A percentile compares a stretch with the other conserved stretches of the same genome.
Evolutionary conservation across 2,113 vertebrate genomes (phyloP).

Genomic region (Varanus salvator): DNA sequence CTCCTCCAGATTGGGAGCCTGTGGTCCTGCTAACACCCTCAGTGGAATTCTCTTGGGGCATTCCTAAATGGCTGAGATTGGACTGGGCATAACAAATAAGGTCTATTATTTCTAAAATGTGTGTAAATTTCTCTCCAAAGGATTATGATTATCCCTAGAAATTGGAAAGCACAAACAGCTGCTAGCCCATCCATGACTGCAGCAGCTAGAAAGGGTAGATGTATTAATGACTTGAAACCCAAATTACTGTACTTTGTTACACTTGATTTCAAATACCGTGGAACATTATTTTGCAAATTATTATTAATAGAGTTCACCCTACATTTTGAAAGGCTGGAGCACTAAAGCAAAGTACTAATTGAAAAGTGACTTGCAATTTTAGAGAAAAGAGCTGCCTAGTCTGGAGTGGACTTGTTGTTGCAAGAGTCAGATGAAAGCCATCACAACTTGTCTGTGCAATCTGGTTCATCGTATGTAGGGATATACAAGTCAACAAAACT

Average conservation of each 20-base stretch:
- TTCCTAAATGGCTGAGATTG: slow-evolving; percentile 48
- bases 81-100: slow-evolving; percentile 53
- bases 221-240: slow-evolving; percentile 55
- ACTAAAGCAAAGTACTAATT: slow-evolving; percentile 28
- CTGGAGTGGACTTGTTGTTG: neutral
- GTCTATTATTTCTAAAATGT: slow-evolving; percentile 55
- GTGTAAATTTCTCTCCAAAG: slow-evolving; percentile 54
- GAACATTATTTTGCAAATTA: slow-evolving; percentile 44
- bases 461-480: no score
- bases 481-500: no score
- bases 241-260: slow-evolving; percentile 51
- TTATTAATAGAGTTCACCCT: slow-evolving; percentile 45
- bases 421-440: neutral
- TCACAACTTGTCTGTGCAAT: neutral
- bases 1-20: no score
- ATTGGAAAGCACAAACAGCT: slow-evolving; percentile 46
- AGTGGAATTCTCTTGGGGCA: slow-evolving; percentile 21
- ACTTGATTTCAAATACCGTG: slow-evolving; percentile 42
- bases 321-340: slow-evolving; percentile 43
- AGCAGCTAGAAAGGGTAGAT: slow-evolving; percentile 48
- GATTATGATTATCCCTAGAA: slow-evolving; percentile 54
- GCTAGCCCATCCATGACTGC: slow-evolving; percentile 46
- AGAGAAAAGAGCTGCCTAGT: neutral
- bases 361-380: neutral
- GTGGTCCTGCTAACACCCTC: neutral